A percentile compares a stretch with the other conserved stretches of the same genome.
phyloP scores from a whole-genome alignment of 2,797 vertebrate species.

The Epinephelus malabaricus region DNA sequence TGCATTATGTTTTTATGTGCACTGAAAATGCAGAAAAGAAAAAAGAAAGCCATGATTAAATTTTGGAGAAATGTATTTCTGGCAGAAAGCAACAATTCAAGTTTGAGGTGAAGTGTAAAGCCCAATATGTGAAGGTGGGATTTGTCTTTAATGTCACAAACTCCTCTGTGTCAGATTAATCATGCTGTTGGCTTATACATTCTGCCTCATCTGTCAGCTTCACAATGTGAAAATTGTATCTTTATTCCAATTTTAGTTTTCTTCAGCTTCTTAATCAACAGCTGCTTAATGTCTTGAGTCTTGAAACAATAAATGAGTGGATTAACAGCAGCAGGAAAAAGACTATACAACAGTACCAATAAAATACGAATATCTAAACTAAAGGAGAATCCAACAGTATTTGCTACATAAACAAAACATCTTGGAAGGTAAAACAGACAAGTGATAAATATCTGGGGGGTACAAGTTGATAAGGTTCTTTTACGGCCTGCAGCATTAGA shows the following conservation, averaged over 20 bases:
- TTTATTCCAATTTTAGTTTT: constrained; percentile 44
- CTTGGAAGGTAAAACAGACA: constrained; percentile 82
- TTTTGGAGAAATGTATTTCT: not conserved
- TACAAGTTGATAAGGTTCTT: constrained; percentile 81
- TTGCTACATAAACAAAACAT: constrained; percentile 75
- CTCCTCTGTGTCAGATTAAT: not conserved
- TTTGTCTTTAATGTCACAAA: not conserved
- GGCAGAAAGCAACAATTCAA: not conserved
- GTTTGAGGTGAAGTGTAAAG: not conserved
- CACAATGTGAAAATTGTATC: constrained; percentile 11
- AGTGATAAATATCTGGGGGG: constrained; percentile 82
- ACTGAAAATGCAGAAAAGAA: not conserved
- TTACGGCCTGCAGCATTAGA: constrained; percentile 61
- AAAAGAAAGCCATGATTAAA: not conserved
- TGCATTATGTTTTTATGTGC: too few species aligned
- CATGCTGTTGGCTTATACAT: not conserved
- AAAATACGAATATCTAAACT: constrained; percentile 66
- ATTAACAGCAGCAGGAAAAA: constrained; percentile 83
- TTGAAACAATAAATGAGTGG: constrained; percentile 87
- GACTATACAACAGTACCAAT: constrained; percentile 74
- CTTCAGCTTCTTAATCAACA: constrained; percentile 59
- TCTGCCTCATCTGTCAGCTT: not conserved
- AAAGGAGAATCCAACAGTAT: constrained; percentile 60
- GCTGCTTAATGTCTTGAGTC: constrained; percentile 74
- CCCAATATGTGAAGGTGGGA: too few species aligned